Evolutionary conservation across 1,140 invertebrate genomes (phyloP).

Genomic region (Drosophila ambigua): DNA sequence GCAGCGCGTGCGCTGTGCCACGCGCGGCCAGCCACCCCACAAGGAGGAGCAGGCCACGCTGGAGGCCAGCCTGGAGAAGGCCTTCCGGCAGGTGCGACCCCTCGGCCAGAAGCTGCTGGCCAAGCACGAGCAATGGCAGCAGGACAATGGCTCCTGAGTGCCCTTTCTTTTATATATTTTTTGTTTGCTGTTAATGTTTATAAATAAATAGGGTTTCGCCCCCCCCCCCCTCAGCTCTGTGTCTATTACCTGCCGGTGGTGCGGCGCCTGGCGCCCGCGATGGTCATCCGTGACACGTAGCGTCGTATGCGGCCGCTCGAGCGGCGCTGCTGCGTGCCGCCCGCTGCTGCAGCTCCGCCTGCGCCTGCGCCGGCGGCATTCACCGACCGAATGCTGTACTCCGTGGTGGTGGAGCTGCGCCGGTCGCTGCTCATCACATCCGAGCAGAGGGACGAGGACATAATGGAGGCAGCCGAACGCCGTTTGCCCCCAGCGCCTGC

Average conservation of each 20-base stretch:
- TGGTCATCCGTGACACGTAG: conserved; percentile 80
- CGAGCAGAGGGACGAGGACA: conserved; percentile 81
- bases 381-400: conserved; percentile 68
- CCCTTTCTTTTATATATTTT: neutral
- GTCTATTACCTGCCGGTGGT: conserved; percentile 81
- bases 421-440: conserved; percentile 76
- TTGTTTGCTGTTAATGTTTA: neutral
- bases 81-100: conserved; percentile 68
- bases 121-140: conserved; percentile 73
- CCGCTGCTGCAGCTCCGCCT: neutral
- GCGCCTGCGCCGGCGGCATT: neutral
- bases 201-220: conserved; percentile 2
- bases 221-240: too few species aligned
- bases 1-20: conserved; percentile 84
- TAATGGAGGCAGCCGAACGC: conserved; percentile 76
- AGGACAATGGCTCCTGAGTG: conserved; percentile 67
- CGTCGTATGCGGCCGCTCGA: conserved; percentile 77
- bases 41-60: conserved; percentile 32
- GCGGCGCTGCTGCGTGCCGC: conserved; percentile 47
- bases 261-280: conserved; percentile 77
- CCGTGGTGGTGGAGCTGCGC: conserved; percentile 78
- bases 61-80: conserved; percentile 55
- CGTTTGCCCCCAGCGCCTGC: conserved; percentile 60
- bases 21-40: conserved; percentile 4
- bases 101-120: conserved; percentile 66